Conservation (phyloP, 1,140 invertebrate genomes). For the Stegodyphus dumicola region DNA sequence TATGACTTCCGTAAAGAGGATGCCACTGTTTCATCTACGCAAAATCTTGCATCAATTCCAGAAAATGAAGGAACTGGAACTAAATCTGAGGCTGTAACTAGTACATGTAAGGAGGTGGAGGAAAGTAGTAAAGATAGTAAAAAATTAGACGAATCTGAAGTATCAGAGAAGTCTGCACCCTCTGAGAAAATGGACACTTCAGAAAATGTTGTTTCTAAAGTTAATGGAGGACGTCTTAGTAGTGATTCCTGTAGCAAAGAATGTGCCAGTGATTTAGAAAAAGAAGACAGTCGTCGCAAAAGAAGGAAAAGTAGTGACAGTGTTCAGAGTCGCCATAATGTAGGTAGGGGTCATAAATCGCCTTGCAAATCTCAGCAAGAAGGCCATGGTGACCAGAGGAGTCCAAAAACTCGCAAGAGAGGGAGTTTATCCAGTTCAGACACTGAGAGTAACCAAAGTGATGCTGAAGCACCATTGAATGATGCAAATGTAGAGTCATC, state of each 20-base stretch:
- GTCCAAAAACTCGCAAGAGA: conserved; percentile 42
- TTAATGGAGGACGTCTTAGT: conserved; percentile 67
- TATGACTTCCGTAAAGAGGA: conserved; percentile 53
- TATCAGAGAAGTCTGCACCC: conserved; percentile 69
- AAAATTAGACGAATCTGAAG: conserved; percentile 70
- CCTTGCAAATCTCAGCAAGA: conserved; percentile 27
- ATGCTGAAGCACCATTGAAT: conserved; percentile 60
- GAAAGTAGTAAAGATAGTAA: conserved; percentile 41
- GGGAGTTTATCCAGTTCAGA: conserved; percentile 55
- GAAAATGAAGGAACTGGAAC: conserved; percentile 13
- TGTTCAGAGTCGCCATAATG: conserved; percentile 28
- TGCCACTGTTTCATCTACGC: conserved; percentile 61
- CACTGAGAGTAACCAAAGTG: conserved; percentile 63
- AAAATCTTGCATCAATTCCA: conserved; percentile 13
- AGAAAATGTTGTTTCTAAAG: conserved; percentile 55
- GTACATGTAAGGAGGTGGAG: conserved; percentile 52
- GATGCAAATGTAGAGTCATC: conserved; percentile 12
- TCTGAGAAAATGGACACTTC: conserved; percentile 60
- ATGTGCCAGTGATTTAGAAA: conserved; percentile 34
- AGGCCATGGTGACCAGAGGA: conserved; percentile 34
- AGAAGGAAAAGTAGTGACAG: conserved; percentile 61
- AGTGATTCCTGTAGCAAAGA: conserved; percentile 31
- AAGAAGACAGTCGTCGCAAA: conserved; percentile 57
- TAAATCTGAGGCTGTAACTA: conserved; percentile 64
- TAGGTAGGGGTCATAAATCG: conserved; percentile 27